A percentile compares a stretch with the other conserved stretches of the same genome.
Evolutionary conservation across 2,797 vertebrate genomes (phyloP).

Genomic region (Anisognathus igniventris): DNA sequence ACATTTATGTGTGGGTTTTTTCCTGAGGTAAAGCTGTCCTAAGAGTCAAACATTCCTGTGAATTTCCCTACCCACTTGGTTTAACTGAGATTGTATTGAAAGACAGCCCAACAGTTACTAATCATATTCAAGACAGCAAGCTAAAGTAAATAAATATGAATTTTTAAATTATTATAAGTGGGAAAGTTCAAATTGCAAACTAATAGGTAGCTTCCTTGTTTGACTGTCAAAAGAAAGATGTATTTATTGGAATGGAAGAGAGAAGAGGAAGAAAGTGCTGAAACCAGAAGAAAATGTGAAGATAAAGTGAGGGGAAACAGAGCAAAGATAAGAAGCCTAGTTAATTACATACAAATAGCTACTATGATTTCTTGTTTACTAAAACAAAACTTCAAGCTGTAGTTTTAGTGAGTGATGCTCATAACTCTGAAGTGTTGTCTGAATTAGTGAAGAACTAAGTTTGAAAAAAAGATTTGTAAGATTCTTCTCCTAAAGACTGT

Average conservation of each 20-base stretch:
- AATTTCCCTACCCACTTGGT: fast-evolving
- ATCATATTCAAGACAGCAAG: background rate
- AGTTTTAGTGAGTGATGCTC: background rate
- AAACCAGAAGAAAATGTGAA: background rate
- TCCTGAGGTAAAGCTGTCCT: background rate
- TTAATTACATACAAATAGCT: background rate
- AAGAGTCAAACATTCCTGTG: background rate
- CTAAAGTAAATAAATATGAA: background rate
- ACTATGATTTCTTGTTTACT: background rate
- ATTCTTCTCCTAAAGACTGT: background rate
- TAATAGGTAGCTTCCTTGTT: background rate
- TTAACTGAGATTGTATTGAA: background rate
- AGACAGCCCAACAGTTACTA: background rate
- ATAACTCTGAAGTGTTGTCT: background rate
- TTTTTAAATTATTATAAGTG: background rate
- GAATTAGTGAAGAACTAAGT: background rate
- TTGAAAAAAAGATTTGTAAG: background rate
- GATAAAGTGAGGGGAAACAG: background rate
- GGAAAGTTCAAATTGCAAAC: background rate
- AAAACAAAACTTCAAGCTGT: background rate
- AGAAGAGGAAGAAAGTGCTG: background rate
- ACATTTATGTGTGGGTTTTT: background rate
- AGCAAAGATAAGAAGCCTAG: background rate
- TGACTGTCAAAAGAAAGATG: background rate
- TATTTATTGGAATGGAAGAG: background rate